A percentile compares a stretch with the other conserved stretches of the same genome.
These are phyloP conservation scores for Drosophila insularis DNA, from an alignment of 1,140 invertebrate genomes.

Conservation along the genomic window DNA sequence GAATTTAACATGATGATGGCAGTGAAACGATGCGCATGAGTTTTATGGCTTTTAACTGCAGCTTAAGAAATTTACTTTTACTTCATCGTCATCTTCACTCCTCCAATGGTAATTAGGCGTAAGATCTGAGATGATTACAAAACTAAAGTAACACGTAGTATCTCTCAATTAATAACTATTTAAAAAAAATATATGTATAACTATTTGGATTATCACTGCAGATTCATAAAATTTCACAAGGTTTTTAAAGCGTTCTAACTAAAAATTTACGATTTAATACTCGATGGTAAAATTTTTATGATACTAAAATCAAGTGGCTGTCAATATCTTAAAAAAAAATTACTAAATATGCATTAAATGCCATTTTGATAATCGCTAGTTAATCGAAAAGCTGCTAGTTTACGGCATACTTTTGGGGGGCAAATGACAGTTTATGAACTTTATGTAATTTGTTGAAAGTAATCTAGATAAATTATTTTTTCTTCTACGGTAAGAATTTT, in stretches of 20 bases:
- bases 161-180: slow-evolving; percentile 5
- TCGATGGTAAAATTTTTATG: neutral
- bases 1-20: slow-evolving; percentile 66
- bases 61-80: slow-evolving; percentile 71
- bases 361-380: no score
- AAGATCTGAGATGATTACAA: slow-evolving; percentile 17
- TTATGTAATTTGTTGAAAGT: neutral
- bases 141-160: neutral
- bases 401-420: neutral
- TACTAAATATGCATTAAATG: neutral
- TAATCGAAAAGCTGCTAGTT: neutral
- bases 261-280: neutral
- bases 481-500: no score
- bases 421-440: neutral
- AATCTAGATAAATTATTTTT: neutral
- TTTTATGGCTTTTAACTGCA: slow-evolving; percentile 78
- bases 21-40: slow-evolving; percentile 65
- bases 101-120: slow-evolving; percentile 50
- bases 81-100: slow-evolving; percentile 5
- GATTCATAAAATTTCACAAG: neutral
- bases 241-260: neutral
- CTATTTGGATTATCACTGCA: no score
- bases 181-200: neutral
- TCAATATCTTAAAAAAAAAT: neutral
- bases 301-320: neutral